Percentiles rank a stretch among this genome's conserved stretches.
phyloP scores from a whole-genome alignment of 2,888 invertebrate genomes.

The Notodonta ziczac region DNA sequence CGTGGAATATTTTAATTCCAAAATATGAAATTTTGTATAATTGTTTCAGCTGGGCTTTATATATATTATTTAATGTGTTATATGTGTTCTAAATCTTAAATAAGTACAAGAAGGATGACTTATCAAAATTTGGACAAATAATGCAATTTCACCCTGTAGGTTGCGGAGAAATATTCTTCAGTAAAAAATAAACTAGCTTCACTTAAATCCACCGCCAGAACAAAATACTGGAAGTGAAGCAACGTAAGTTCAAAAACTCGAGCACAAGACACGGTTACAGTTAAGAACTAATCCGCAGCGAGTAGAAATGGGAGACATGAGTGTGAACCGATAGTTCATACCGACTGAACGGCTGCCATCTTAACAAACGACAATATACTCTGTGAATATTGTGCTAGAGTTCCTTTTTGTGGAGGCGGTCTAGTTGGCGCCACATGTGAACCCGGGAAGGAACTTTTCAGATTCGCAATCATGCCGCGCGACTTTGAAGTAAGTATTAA shows the following conservation, averaged over 20 bases:
- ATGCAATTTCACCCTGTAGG: too few species aligned
- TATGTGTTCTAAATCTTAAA: too few species aligned
- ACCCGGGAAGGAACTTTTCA: constrained; percentile 65
- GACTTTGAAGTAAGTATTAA: constrained; percentile 69
- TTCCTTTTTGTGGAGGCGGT: background rate
- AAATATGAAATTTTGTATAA: too few species aligned
- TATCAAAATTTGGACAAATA: too few species aligned
- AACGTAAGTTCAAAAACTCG: constrained; percentile 36
- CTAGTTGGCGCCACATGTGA: constrained; percentile 51
- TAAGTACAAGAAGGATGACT: too few species aligned
- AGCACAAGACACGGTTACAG: constrained; percentile 45
- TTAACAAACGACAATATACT: constrained; percentile 15
- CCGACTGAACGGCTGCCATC: constrained; percentile 27
- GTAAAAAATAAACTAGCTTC: background rate
- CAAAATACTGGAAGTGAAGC: constrained; percentile 18
- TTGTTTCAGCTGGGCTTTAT: too few species aligned
- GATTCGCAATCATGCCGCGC: constrained; percentile 72
- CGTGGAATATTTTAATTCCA: too few species aligned
- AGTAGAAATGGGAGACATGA: constrained; percentile 51
- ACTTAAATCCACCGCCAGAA: constrained; percentile 4
- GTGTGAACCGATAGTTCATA: constrained; percentile 56
- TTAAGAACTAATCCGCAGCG: constrained; percentile 55
- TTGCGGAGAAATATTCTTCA: background rate
- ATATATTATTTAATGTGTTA: too few species aligned
- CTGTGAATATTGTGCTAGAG: background rate